Base-by-base conservation (phyloP, 2,888 invertebrate genomes). In the Eristalinus aeneus region DNA sequence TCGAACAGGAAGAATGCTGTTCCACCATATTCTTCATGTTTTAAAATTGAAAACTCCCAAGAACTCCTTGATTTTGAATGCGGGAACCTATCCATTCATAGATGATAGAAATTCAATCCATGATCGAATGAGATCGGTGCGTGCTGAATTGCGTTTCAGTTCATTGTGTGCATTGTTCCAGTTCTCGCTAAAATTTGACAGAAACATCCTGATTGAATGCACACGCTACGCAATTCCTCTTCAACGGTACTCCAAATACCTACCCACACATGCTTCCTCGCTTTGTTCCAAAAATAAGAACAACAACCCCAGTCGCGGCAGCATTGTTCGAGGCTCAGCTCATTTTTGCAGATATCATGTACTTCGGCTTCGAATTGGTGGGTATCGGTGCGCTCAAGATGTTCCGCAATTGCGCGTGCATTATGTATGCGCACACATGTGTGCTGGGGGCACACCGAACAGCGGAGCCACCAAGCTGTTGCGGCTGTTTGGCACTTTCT, bases 351-450 rank as follows among this genome's bases (percentile, higher is more conserved):
- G 77, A 77, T 12, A 56, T 39, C 64, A 27, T 39, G 46, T 56
- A 67, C 73, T 65, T 68, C 20, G 27, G 36, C 54, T 31, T 8
- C 63, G 36, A 32, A 64, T 56, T 36, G 36, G 39, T 34, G 27
- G 32, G 34, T 63, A 77, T 69, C 54, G 32, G 58, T 72, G 36
- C 73, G 20, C 32, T 61, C 80, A 80, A 74, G 74, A 80, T 80
- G 80, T 80, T 73, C 68, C 68, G 80, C 80, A 56, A 80, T 74
- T 80, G 68, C 74, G 73, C 67, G 67, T 60, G 63, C 63, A 74
- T 68, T 46, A 46, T 46, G 46, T 46, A 46, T 46, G 46, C 46
- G 68, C 68, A 54, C 60, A 61, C 80, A 74, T 80, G 74, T 80
- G 73, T 74, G 67, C 67, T 27, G 63, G 20, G 68, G 68, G 39